phyloP scores from a whole-genome alignment of 2,113 vertebrate genomes.

The Phoenicopterus ruber region DNA sequence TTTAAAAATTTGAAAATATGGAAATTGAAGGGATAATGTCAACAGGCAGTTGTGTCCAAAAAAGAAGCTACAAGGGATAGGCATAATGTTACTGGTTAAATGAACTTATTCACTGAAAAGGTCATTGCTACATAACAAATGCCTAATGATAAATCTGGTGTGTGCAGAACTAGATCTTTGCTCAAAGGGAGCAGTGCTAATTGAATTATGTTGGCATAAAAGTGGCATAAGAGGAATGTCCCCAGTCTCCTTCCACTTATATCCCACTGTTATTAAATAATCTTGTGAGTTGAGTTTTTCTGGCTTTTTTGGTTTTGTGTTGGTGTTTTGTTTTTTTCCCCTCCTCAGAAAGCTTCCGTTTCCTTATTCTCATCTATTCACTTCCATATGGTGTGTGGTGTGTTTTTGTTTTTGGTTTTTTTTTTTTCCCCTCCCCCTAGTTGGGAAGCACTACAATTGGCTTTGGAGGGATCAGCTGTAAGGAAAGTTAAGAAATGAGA shows the following conservation, averaged over 20 bases:
- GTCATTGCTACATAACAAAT: background rate
- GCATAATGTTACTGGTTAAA: background rate
- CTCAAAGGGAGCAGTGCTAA: background rate
- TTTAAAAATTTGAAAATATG: background rate
- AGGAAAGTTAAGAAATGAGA: background rate
- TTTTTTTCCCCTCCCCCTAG: too few species aligned
- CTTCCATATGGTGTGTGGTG: background rate
- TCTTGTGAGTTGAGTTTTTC: background rate
- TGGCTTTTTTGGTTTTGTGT: background rate
- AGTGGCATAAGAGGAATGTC: background rate
- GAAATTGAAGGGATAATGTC: background rate
- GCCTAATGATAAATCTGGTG: background rate
- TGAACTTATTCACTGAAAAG: background rate
- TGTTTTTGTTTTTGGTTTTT: too few species aligned
- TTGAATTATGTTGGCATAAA: background rate
- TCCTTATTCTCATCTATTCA: background rate
- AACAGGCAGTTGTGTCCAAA: background rate
- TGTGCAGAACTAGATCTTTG: background rate
- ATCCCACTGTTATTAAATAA: background rate
- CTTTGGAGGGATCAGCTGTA: background rate
- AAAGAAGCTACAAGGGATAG: background rate
- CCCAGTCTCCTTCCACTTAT: background rate
- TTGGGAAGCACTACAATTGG: background rate
- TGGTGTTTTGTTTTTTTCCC: background rate
- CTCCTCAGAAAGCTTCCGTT: background rate